Evolutionary conservation across 2,888 invertebrate species (phyloP).

Genomic region (Alviniconcha strummeri): DNA sequence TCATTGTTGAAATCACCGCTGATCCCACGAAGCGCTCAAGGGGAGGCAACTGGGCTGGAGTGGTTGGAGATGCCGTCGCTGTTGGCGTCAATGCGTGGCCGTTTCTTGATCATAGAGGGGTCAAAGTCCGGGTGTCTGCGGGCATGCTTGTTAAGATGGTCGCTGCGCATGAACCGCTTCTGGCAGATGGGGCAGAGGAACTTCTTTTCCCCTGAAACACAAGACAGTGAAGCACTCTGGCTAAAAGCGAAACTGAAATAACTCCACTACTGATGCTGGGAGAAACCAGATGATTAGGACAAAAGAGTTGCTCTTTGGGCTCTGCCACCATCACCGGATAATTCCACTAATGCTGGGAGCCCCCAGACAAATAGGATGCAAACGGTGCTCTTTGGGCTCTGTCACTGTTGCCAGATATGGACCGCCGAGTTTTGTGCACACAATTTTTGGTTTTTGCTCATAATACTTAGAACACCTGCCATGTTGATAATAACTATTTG

Average conservation of each 20-base stretch:
- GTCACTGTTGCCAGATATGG: no score
- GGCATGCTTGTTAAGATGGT: conserved; percentile 81
- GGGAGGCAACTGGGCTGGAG: conserved; percentile 48
- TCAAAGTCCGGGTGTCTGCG: conserved; percentile 79
- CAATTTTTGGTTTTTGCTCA: no score
- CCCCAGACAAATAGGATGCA: no score
- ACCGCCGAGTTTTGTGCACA: no score
- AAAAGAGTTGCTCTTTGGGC: neutral
- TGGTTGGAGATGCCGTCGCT: conserved; percentile 51
- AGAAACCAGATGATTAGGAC: neutral
- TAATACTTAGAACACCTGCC: no score
- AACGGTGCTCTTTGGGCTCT: no score
- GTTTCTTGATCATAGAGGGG: conserved; percentile 74
- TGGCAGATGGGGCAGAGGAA: conserved; percentile 80
- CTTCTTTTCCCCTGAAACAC: conserved; percentile 78
- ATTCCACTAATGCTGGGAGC: no score
- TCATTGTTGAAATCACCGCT: no score
- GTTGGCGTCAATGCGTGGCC: conserved; percentile 31
- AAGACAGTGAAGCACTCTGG: no score
- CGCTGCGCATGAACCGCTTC: conserved; percentile 81
- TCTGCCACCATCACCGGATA: no score
- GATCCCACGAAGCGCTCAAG: conserved; percentile 32
- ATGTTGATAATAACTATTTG: no score
- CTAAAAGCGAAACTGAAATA: neutral
- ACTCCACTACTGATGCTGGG: neutral